Evolutionary conservation across 2,797 vertebrate genomes (phyloP), one percentile per base, ranked within the genome.

Genomic region (Antrozous pallidus): DNA sequence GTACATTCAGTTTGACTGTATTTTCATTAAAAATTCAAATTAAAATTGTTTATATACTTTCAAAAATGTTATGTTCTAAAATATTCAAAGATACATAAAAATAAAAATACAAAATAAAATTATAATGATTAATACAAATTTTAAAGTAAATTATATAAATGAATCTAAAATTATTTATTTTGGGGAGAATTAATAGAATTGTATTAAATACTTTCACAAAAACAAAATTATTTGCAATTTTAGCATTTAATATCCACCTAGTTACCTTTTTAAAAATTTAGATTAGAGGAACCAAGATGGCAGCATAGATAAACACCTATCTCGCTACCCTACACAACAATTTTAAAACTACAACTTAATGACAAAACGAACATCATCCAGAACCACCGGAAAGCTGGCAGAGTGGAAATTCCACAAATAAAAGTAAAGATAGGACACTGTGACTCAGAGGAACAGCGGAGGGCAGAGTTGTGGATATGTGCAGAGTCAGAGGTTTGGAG

Each of bases 21-120:
- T 94, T 91, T 88, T 78, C 49, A 73, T 88, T 71, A 84, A 73
- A 81, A 73, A 80, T 47, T 1, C 9, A 94, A 88, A 77, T 84
- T 61, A 75, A 90, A 77, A 40, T 84, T 93, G 8, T 77, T 63
- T 65, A 42, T 54, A 49, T 84, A 31, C 38, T 88, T 89, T 85
- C 8, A 70, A 93, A 88, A 90, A 65, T 65, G 8, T 49, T 82
- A 36, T 79, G 13, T 84, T 87, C 17, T 67, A 67, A 88, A 93
- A 61, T 90, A 63, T 78, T 88, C 36, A 77, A 42, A n/a, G 38
- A 36, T 31, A 31, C 74, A 88, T 73, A 40, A 31, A 93, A 87
- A 54, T 70, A 31, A 31, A 93, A 87, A 56, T 71, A 31, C 14
- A 80, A 88, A 93, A 81, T 63, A 69, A 85, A 90, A 75, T 18